These are phyloP conservation scores for Papilio aristodemus DNA, from an alignment of 1,140 invertebrate genomes.

Conservation along the genomic window DNA sequence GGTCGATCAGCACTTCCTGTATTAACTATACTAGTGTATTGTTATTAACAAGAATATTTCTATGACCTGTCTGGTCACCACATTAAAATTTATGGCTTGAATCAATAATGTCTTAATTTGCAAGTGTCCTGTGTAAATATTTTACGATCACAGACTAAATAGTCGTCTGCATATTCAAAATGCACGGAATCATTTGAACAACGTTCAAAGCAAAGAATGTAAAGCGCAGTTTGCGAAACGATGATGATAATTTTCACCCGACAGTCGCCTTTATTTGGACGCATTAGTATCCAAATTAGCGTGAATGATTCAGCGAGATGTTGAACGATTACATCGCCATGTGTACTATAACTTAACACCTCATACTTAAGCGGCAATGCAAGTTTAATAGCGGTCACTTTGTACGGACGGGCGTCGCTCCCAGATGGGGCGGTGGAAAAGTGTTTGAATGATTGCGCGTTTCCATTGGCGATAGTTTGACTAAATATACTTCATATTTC, in stretches of 20 bases:
- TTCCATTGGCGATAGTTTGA: conserved; percentile 41
- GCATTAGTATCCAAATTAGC: conserved; percentile 35
- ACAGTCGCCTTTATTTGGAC: conserved; percentile 34
- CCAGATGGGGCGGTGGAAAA: conserved; percentile 59
- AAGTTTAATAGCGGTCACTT: conserved; percentile 77
- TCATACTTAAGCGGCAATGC: conserved; percentile 60
- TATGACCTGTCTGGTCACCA: neutral
- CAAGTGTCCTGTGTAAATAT: conserved; percentile 23
- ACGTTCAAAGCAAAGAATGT: conserved; percentile 35
- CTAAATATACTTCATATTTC: neutral
- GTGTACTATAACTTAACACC: conserved; percentile 56
- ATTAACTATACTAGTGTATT: no score
- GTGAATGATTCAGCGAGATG: conserved; percentile 25
- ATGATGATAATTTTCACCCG: neutral
- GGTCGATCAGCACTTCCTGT: no score
- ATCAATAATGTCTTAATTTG: conserved; percentile 42
- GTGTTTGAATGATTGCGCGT: conserved; percentile 40
- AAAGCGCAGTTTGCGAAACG: conserved; percentile 22
- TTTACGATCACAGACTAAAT: conserved; percentile 34
- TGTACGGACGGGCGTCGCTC: conserved; percentile 59
- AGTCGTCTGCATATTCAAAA: conserved; percentile 36
- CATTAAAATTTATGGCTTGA: conserved; percentile 34
- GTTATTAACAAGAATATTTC: no score
- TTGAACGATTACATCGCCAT: conserved; percentile 30
- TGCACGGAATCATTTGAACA: conserved; percentile 35